phyloP scores from a whole-genome alignment of 2,797 vertebrate species.

The Selene dorsalis region DNA sequence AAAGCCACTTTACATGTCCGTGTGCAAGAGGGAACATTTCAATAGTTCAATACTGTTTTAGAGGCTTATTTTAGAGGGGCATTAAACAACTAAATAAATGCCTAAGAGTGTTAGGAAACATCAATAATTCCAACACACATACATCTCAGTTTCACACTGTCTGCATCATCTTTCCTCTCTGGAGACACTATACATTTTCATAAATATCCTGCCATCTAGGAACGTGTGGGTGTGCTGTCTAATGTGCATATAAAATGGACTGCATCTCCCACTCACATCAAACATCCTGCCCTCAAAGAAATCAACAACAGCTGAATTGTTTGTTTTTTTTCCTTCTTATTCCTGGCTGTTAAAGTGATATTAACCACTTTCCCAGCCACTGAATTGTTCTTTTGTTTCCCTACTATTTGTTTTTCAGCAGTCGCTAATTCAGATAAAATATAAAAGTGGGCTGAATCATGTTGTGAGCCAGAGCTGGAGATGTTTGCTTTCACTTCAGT shows the following conservation, averaged over 20 bases:
- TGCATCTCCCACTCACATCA: conserved; percentile 21
- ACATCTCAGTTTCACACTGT: conserved; percentile 20
- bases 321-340: conserved; percentile 13
- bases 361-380: conserved; percentile 16
- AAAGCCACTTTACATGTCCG: conserved; percentile 23
- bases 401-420: conserved; percentile 62
- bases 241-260: conserved; percentile 28
- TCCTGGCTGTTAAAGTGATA: conserved; percentile 34
- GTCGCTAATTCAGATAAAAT: conserved; percentile 53
- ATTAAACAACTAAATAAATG: not conserved
- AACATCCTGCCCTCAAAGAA: conserved; percentile 45
- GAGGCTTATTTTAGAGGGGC: not conserved
- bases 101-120: not conserved
- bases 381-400: conserved; percentile 37
- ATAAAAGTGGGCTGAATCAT: conserved; percentile 40
- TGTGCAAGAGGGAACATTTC: not conserved
- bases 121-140: not conserved
- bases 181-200: conserved; percentile 26
- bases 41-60: not conserved
- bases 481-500: conserved; percentile 67
- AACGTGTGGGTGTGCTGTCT: conserved; percentile 39
- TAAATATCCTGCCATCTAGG: conserved; percentile 45
- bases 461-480: conserved; percentile 25
- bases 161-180: conserved; percentile 36
- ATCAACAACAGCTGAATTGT: conserved; percentile 20